A percentile compares a stretch with the other conserved stretches of the same genome.
phyloP scores from a whole-genome alignment of 64 coral and sea anemone species.

The Montipora cactus region DNA sequence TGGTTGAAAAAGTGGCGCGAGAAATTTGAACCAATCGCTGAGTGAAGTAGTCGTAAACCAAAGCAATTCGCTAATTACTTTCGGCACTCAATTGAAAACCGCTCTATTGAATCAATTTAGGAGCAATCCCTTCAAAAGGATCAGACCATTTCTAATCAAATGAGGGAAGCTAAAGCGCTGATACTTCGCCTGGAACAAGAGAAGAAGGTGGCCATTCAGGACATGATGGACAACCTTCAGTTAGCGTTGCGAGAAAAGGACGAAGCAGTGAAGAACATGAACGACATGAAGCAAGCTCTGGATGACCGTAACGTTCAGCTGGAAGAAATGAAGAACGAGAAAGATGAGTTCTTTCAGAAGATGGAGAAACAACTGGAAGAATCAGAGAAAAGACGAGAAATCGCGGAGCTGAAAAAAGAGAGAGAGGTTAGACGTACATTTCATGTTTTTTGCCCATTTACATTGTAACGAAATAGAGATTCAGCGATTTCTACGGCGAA shows the following conservation, averaged over 20 bases:
- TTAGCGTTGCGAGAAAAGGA: constrained; percentile 83
- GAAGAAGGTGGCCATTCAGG: constrained; percentile 93
- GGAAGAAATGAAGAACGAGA: constrained; percentile 93
- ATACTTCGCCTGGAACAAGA: constrained; percentile 92
- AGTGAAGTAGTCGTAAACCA: too few species aligned
- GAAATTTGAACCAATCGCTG: too few species aligned
- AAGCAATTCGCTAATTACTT: too few species aligned
- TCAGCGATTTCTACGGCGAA: too few species aligned
- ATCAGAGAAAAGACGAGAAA: constrained; percentile 81
- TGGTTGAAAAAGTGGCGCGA: too few species aligned
- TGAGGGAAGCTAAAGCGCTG: constrained; percentile 89
- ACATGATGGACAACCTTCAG: constrained; percentile 97
- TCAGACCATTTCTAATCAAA: constrained; percentile 62
- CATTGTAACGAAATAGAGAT: too few species aligned
- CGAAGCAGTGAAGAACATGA: constrained; percentile 64
- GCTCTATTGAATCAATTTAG: constrained; percentile 1
- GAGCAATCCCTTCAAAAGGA: constrained; percentile 66
- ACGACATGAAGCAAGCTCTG: constrained; percentile 52
- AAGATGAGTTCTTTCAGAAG: constrained; percentile 95
- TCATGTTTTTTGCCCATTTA: not conserved
- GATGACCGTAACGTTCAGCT: constrained; percentile 63
- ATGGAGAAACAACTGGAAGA: constrained; percentile 99
- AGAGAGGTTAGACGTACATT: constrained; percentile 29
- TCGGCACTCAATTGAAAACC: too few species aligned
- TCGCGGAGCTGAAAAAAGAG: constrained; percentile 85